A percentile compares a stretch with the other conserved stretches of the same genome.
Evolutionary conservation across 2,113 vertebrate genomes (phyloP).

Genomic region (Dromas ardeola): DNA sequence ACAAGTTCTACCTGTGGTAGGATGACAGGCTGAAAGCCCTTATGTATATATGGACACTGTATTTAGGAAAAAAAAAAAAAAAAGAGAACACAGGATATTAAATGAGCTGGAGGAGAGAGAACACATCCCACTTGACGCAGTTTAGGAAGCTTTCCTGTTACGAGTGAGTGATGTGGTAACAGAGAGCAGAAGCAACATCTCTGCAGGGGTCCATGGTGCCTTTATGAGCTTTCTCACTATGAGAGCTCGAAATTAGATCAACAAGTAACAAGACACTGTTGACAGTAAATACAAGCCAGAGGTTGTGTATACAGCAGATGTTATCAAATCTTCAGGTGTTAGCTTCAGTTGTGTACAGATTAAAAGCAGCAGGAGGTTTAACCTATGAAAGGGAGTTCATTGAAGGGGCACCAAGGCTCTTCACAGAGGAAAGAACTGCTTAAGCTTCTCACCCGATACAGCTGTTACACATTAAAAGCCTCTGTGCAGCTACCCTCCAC

Average conservation of each 20-base stretch:
- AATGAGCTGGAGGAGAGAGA: not conserved
- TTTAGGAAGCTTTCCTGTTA: not conserved
- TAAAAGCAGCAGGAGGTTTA: not conserved
- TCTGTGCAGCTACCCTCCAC: not conserved
- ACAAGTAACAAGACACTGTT: not conserved
- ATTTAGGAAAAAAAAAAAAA: not conserved
- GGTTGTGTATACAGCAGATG: not conserved
- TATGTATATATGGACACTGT: not conserved
- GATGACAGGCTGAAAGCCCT: not conserved
- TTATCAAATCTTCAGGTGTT: conserved; percentile 16
- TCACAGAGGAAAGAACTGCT: not conserved
- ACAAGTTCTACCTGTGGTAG: not conserved
- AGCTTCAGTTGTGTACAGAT: not conserved
- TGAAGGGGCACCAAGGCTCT: not conserved
- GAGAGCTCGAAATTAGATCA: conserved; percentile 7
- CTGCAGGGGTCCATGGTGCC: not conserved
- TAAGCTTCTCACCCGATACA: not conserved
- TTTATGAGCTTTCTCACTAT: not conserved
- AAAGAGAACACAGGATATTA: not conserved
- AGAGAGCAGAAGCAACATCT: not conserved
- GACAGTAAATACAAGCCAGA: conserved; percentile 16
- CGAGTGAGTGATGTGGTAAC: not conserved
- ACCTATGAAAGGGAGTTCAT: not conserved
- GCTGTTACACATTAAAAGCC: not conserved
- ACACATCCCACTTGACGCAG: not conserved